Base-by-base conservation (phyloP, 2,113 vertebrate species). In the Hirundichthys speculiger region DNA sequence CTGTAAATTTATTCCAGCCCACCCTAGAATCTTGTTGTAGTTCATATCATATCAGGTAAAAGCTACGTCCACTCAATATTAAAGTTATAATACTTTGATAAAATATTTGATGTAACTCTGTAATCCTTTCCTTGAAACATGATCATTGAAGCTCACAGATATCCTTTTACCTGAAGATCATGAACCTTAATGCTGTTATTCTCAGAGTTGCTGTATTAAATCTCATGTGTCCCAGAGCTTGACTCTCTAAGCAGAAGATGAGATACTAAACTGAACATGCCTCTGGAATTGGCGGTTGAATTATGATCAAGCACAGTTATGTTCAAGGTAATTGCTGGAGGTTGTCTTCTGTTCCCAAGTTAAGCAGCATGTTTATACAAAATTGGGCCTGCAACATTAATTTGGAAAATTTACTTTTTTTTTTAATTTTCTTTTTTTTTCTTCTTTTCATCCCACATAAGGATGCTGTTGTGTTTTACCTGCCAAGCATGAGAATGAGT, bases 341-440 rank as follows among this genome's bases (percentile, higher is more conserved):
- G 91, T 88, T 86, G 80, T 84, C 80, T 84, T 13, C 5, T 77
- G 75, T 90, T 84, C 83, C 89, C 87, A 90, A 93, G 92, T 94
- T 93, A 93, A 93, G 93, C 86, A 90, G 81, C 70, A 74, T 80
- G 75, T 85, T 83, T 86, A 83, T 91, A 79, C 87, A 84, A 89
- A 92, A 93, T 92, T 74, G 86, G 88, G 75, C 87, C 88, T 87
- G 64, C 51, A 71, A 76, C 81, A 88, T 87, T 9, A 34, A 34
- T 34, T 34, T 34, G 30, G 4, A 34, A 86, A 88, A 85, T 80
- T 82, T 83, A 84, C n/a, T n/a, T n/a, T n/a, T n/a, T n/a, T n/a
- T n/a, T n/a, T n/a, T n/a, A n/a, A n/a, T n/a, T n/a, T n/a, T n/a
- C n/a, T n/a, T n/a, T n/a, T n/a, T n/a, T n/a, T n/a, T n/a, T n/a